These are phyloP conservation scores for Philonicus albiceps DNA, from an alignment of 2,888 invertebrate genomes.

Conservation along the genomic window DNA sequence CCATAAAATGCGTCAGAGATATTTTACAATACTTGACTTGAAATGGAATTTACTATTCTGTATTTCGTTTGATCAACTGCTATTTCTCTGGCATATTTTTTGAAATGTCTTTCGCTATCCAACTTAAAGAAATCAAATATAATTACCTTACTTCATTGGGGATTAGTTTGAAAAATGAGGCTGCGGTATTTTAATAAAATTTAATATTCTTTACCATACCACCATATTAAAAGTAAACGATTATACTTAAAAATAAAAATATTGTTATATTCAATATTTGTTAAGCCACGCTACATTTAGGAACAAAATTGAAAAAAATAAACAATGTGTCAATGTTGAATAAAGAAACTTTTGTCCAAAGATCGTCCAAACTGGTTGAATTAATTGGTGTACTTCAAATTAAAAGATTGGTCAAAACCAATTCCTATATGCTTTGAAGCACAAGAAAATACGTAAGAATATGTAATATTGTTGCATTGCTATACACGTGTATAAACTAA, in stretches of 20 bases:
- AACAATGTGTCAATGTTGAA: too few species aligned
- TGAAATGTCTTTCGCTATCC: not conserved
- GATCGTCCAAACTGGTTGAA: too few species aligned
- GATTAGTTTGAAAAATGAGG: not conserved
- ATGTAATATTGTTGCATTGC: not conserved
- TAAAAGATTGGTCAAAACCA: too few species aligned
- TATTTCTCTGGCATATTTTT: not conserved
- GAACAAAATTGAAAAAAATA: too few species aligned
- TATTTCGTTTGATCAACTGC: not conserved
- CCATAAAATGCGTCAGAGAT: not conserved
- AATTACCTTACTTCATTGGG: not conserved
- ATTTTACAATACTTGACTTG: not conserved
- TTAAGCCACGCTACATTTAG: too few species aligned
- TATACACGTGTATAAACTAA: not conserved
- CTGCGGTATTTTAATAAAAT: too few species aligned
- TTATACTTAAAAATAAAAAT: too few species aligned
- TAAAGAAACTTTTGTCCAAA: too few species aligned
- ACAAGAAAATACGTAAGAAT: not conserved
- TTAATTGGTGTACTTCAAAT: not conserved
- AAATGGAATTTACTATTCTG: not conserved
- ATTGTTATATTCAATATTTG: too few species aligned
- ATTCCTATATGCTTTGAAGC: not conserved
- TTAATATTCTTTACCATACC: too few species aligned
- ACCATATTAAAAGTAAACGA: too few species aligned
- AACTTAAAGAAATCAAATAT: not conserved